phyloP scores from a whole-genome alignment of 2,113 vertebrate species.

The Monarcha castaneiventris region DNA sequence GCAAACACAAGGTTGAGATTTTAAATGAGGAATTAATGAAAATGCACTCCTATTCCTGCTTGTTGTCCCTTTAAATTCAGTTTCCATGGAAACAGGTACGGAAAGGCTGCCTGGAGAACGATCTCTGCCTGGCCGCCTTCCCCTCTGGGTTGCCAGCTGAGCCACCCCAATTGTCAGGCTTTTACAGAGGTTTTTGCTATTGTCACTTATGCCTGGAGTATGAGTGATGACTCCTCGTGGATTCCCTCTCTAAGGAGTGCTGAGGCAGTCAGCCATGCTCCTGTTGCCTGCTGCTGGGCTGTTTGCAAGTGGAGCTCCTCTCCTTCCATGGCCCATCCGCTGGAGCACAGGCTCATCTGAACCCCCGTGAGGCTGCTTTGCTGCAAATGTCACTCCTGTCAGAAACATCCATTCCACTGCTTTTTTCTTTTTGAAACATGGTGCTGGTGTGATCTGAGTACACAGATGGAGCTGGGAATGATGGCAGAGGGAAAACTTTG shows the following conservation, averaged over 20 bases:
- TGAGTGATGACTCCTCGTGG: background rate
- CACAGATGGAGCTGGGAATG: background rate
- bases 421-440: background rate
- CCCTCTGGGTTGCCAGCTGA: background rate
- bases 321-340: fast-evolving
- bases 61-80: slow-evolving; percentile 27
- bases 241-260: background rate
- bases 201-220: background rate
- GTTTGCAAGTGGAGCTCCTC: background rate
- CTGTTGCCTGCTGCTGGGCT: fast-evolving
- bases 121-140: background rate
- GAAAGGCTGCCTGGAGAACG: slow-evolving; percentile 10
- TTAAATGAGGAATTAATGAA: slow-evolving; percentile 47
- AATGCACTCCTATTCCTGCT: slow-evolving; percentile 2
- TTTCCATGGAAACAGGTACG: slow-evolving; percentile 45
- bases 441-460: background rate
- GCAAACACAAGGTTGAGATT: slow-evolving; percentile 11
- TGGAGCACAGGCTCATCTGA: fast-evolving
- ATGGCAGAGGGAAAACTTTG: background rate
- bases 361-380: fast-evolving
- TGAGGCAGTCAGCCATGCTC: background rate
- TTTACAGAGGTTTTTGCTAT: background rate
- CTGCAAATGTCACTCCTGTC: background rate
- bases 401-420: background rate
- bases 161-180: background rate